A percentile compares a stretch with the other conserved stretches of the same genome.
phyloP scores from a whole-genome alignment of 1,140 invertebrate genomes.

The Drosophila arawakana region DNA sequence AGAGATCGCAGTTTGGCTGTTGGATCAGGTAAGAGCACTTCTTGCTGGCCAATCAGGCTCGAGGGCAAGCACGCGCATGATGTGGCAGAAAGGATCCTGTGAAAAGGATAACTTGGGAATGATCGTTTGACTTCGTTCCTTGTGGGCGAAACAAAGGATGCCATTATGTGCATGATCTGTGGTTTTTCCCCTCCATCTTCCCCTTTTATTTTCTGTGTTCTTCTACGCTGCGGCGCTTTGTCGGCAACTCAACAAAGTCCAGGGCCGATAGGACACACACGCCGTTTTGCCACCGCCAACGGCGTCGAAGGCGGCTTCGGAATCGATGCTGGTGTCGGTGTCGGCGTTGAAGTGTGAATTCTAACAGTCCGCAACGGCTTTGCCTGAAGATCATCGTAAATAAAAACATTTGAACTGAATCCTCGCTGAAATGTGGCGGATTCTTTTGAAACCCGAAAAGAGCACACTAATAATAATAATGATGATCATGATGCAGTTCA shows the following conservation, averaged over 20 bases:
- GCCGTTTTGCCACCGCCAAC: constrained; percentile 47
- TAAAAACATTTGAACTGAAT: constrained; percentile 58
- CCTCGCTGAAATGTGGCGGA: constrained; percentile 67
- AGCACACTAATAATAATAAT: not conserved
- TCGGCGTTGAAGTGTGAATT: constrained; percentile 73
- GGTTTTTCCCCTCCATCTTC: constrained; percentile 48
- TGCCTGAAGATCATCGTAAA: constrained; percentile 55
- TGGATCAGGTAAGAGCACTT: not conserved
- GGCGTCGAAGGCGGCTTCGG: constrained; percentile 25
- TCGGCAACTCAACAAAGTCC: constrained; percentile 62
- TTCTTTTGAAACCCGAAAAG: constrained; percentile 50
- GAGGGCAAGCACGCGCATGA: constrained; percentile 57
- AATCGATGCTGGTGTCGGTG: constrained; percentile 12
- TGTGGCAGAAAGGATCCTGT: constrained; percentile 44
- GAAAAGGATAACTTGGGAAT: constrained; percentile 44
- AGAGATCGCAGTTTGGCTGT: not conserved
- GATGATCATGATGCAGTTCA: constrained; percentile 8
- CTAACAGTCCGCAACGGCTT: constrained; percentile 69
- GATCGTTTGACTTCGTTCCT: constrained; percentile 36
- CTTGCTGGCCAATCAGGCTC: constrained; percentile 47
- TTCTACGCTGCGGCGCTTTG: constrained; percentile 66
- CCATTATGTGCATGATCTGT: constrained; percentile 79
- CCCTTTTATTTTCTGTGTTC: constrained; percentile 9
- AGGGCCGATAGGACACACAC: constrained; percentile 69
- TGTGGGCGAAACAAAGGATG: constrained; percentile 58